These are phyloP conservation scores for Apteryx mantelli DNA, from an alignment of 2,113 vertebrate species.

Conservation along the genomic window DNA sequence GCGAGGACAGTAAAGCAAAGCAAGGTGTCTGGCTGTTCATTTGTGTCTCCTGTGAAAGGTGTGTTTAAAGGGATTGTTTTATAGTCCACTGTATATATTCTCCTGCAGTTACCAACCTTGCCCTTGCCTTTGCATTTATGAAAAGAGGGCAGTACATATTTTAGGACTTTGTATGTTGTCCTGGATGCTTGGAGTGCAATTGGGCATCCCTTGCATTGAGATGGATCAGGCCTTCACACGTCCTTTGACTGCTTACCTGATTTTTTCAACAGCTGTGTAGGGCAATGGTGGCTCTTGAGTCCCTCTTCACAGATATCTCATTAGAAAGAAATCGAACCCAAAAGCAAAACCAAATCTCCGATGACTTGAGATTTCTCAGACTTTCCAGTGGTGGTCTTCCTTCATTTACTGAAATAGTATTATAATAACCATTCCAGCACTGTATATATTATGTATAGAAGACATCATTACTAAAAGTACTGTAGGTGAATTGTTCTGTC, in stretches of 20 bases:
- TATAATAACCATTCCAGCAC: constrained; percentile 52
- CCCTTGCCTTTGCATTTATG: constrained; percentile 57
- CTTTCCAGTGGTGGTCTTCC: constrained; percentile 45
- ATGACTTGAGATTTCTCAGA: constrained; percentile 38
- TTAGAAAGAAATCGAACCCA: constrained; percentile 25
- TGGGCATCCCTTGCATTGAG: constrained; percentile 10
- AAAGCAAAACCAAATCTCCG: constrained; percentile 60
- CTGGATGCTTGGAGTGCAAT: neutral
- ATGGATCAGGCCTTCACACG: neutral
- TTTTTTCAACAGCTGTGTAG: neutral
- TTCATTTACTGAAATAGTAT: constrained; percentile 56
- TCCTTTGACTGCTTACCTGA: neutral
- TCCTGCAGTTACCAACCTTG: constrained; percentile 30
- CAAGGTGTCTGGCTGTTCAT: constrained; percentile 16
- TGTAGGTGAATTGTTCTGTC: constrained; percentile 75
- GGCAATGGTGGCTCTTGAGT: neutral
- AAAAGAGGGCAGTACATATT: constrained; percentile 27
- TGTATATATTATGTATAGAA: constrained; percentile 80
- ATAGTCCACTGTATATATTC: constrained; percentile 55
- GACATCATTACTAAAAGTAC: constrained; percentile 70
- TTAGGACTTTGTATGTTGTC: constrained; percentile 10
- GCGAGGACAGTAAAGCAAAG: constrained; percentile 4
- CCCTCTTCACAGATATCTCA: constrained; percentile 8
- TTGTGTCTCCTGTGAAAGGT: constrained; percentile 31
- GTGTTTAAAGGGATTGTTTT: constrained; percentile 50